phyloP scores from a whole-genome alignment of 2,113 vertebrate species.

The Murina feae region DNA sequence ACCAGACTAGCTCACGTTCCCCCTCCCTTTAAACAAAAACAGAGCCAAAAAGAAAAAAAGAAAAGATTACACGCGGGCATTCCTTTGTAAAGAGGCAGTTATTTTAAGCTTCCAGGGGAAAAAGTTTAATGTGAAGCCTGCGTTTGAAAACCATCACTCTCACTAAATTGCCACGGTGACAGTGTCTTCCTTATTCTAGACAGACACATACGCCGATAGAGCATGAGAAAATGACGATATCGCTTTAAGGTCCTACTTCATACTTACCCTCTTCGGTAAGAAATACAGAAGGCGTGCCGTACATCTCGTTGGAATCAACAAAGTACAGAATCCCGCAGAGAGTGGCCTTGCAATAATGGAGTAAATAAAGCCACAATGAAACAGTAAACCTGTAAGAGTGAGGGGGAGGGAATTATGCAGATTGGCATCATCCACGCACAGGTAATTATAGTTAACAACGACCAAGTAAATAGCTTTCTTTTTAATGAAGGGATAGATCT shows the following conservation, averaged over 20 bases:
- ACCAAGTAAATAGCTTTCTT: conserved; percentile 65
- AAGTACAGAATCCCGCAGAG: conserved; percentile 91
- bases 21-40: not conserved
- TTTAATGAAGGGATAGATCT: conserved; percentile 45
- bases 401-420: conserved; percentile 54
- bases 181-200: not conserved
- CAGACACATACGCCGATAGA: not conserved
- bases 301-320: conserved; percentile 82
- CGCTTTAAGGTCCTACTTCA: not conserved
- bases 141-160: not conserved
- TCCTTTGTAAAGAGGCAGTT: conserved; percentile 7
- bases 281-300: conserved; percentile 86
- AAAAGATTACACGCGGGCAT: not conserved
- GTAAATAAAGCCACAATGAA: conserved; percentile 93
- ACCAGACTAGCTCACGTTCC: not conserved
- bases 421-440: conserved; percentile 61
- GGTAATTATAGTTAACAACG: conserved; percentile 69
- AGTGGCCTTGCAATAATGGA: conserved; percentile 82
- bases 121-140: not conserved
- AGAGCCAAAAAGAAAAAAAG: not conserved
- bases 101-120: not conserved
- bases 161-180: not conserved
- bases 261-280: conserved; percentile 89
- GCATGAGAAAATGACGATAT: not conserved
- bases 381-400: conserved; percentile 84